phyloP scores from a whole-genome alignment of 2,113 vertebrate genomes.

The pig (Sus scrofa) region T2T-Sscrofa CM000812.6:140373001-140373500 shows the following conservation, averaged over 20 bases:
- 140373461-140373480: too few relatives aligned
- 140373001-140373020: background rate
- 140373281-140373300: background rate
- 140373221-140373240: background rate
- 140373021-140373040: background rate
- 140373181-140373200: background rate
- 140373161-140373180: background rate
- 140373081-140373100: background rate
- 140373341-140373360: background rate
- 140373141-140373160: background rate
- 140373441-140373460: too few relatives aligned
- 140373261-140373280: background rate
- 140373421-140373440: too few relatives aligned
- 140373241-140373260: background rate
- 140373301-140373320: background rate
- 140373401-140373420: background rate
- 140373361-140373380: constrained; percentile 8
- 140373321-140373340: background rate
- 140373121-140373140: background rate
- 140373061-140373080: background rate
- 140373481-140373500: too few relatives aligned
- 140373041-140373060: background rate
- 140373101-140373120: background rate
- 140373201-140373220: background rate
- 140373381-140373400: background rate